Evolutionary conservation across 2,113 vertebrate genomes (phyloP).

Genomic region (Castor canadensis): DNA sequence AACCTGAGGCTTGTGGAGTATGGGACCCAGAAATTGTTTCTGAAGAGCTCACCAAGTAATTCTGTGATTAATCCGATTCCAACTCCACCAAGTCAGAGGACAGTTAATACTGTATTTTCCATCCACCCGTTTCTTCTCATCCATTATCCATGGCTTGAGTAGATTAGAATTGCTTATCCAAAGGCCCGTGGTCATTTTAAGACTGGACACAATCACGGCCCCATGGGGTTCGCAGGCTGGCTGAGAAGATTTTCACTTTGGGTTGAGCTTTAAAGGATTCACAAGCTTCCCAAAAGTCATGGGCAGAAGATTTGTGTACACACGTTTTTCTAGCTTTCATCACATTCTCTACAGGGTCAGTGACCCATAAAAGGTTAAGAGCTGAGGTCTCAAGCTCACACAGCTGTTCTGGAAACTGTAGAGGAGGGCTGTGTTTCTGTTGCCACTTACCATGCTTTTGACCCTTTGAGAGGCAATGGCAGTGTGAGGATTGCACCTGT

Average conservation of each 20-base stretch:
- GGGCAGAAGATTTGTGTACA: constrained; percentile 48
- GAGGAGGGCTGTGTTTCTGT: background rate
- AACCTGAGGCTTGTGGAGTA: background rate
- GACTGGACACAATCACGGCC: background rate
- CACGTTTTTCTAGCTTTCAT: constrained; percentile 57
- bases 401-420: constrained; percentile 40
- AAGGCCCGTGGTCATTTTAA: background rate
- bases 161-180: background rate
- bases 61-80: background rate
- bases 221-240: background rate
- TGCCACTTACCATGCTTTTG: constrained; percentile 56
- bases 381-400: constrained; percentile 48
- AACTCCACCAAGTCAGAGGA: background rate
- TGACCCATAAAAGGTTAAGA: constrained; percentile 75
- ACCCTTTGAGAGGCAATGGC: constrained; percentile 39
- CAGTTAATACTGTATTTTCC: background rate
- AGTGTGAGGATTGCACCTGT: constrained; percentile 63
- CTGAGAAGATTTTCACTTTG: constrained; percentile 13
- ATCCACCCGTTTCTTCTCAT: background rate
- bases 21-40: background rate
- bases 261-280: constrained; percentile 32
- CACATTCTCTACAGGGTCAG: constrained; percentile 56
- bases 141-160: background rate
- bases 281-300: background rate
- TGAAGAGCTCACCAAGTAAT: background rate